A percentile compares a stretch with the other conserved stretches of the same genome.
Evolutionary conservation across 23 tunicate species (phyloP).

Genomic region (Ciona savignyi): DNA sequence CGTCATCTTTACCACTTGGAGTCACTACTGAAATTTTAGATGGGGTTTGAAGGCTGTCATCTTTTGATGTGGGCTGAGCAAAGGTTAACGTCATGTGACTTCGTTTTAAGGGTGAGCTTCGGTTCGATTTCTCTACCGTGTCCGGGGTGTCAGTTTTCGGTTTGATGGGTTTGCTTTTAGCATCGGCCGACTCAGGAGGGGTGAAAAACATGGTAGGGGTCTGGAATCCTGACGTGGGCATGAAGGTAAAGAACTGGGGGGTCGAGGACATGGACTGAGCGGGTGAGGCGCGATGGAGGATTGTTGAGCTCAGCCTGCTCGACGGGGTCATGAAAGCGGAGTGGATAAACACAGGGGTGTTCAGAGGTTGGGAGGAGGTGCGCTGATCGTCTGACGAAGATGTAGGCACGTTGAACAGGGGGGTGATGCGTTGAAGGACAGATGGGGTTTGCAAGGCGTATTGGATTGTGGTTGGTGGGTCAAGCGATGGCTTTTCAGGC

Average conservation of each 20-base stretch:
- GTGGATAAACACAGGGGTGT: conserved; percentile 79
- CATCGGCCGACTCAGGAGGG: conserved; percentile 11
- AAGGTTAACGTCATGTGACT: conserved; percentile 14
- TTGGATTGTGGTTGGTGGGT: background rate
- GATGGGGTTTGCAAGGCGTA: conserved; percentile 13
- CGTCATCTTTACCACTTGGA: conserved; percentile 41
- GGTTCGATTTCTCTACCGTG: background rate
- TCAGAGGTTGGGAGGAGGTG: conserved; percentile 24
- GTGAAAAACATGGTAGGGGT: conserved; percentile 49
- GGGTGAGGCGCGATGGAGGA: conserved; percentile 35
- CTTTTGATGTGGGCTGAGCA: conserved; percentile 1
- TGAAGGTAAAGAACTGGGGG: conserved; percentile 82
- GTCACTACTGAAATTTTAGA: conserved; percentile 65
- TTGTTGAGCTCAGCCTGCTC: conserved; percentile 8
- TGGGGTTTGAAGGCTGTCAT: conserved; percentile 50
- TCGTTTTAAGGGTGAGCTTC: conserved; percentile 21
- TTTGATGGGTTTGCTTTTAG: conserved; percentile 22
- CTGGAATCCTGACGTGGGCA: conserved; percentile 27
- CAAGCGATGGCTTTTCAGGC: background rate
- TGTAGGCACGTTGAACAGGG: conserved; percentile 12
- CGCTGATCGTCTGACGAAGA: background rate
- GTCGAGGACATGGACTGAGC: conserved; percentile 20
- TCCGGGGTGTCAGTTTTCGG: conserved; percentile 15
- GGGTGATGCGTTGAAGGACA: conserved; percentile 12
- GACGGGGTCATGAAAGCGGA: conserved; percentile 30